Conservation (phyloP, 2,888 invertebrate species). For the Salpingus planirostris region DNA sequence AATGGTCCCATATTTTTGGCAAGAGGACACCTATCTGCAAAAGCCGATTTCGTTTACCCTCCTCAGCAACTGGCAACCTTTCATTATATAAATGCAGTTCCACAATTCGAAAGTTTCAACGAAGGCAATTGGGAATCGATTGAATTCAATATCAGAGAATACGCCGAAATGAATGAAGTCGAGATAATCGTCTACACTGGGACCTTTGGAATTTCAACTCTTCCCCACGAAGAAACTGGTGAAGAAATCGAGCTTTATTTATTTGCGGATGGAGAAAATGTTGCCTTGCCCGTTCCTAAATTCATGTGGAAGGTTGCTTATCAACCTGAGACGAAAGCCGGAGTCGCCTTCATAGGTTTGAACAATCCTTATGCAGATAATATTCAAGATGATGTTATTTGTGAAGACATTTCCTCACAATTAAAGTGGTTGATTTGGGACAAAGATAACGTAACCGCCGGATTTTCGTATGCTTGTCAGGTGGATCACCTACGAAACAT, state of each 20-base stretch:
- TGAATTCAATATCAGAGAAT: constrained; percentile 43
- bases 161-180: constrained; percentile 28
- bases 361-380: constrained; percentile 49
- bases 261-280: constrained; percentile 23
- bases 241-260: constrained; percentile 27
- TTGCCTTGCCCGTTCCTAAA: constrained; percentile 49
- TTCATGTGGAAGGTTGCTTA: constrained; percentile 53
- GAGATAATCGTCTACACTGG: constrained; percentile 49
- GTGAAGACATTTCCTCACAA: constrained; percentile 45
- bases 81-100: constrained; percentile 56
- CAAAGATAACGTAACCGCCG: constrained; percentile 42
- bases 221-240: constrained; percentile 43
- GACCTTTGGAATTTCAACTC: constrained; percentile 48
- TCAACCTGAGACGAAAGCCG: constrained; percentile 43
- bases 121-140: constrained; percentile 48
- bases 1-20: constrained; percentile 41
- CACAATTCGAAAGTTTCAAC: constrained; percentile 60
- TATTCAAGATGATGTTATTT: constrained; percentile 22
- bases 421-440: constrained; percentile 53
- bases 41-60: constrained; percentile 53
- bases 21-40: constrained; percentile 54
- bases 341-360: constrained; percentile 52
- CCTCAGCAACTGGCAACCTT: constrained; percentile 51
- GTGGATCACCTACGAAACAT: constrained; percentile 48
- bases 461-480: constrained; percentile 55